phyloP scores from a whole-genome alignment of 2,797 vertebrate genomes.

The Coregonus sp. region DNA sequence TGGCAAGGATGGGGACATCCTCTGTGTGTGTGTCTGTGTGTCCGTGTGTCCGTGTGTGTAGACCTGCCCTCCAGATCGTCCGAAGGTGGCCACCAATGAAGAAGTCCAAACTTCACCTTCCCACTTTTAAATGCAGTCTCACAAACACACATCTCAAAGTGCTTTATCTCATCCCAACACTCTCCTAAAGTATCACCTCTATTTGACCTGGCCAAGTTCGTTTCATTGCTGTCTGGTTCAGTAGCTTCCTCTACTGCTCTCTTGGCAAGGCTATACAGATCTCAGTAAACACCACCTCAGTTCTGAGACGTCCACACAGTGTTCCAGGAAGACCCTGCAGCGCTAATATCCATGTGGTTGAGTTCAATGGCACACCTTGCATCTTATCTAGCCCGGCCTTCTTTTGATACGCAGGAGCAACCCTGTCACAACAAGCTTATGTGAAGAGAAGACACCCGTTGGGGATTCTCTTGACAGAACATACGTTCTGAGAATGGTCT shows the following conservation, averaged over 20 bases:
- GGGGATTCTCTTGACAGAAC: neutral
- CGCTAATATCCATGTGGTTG: neutral
- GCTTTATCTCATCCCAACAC: neutral
- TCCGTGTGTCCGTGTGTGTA: neutral
- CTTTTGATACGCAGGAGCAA: neutral
- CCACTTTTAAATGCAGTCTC: neutral
- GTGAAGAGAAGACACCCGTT: neutral
- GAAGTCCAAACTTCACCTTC: neutral
- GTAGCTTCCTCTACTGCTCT: neutral
- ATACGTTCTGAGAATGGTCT: neutral
- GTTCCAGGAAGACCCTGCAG: slow-evolving; percentile 21
- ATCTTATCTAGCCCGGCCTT: neutral
- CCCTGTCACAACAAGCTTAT: slow-evolving; percentile 17
- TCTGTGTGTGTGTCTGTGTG: neutral
- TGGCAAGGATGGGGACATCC: neutral
- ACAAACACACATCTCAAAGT: neutral
- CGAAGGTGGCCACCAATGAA: neutral
- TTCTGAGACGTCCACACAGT: slow-evolving; percentile 8
- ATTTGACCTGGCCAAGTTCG: neutral
- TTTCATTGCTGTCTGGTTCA: neutral
- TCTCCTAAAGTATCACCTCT: neutral
- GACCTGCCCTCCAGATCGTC: neutral
- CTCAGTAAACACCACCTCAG: slow-evolving; percentile 11
- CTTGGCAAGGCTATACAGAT: neutral
- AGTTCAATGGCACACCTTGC: slow-evolving; percentile 11